Base-by-base conservation (phyloP, 2,113 vertebrate species). In the Micromys minutus region DNA sequence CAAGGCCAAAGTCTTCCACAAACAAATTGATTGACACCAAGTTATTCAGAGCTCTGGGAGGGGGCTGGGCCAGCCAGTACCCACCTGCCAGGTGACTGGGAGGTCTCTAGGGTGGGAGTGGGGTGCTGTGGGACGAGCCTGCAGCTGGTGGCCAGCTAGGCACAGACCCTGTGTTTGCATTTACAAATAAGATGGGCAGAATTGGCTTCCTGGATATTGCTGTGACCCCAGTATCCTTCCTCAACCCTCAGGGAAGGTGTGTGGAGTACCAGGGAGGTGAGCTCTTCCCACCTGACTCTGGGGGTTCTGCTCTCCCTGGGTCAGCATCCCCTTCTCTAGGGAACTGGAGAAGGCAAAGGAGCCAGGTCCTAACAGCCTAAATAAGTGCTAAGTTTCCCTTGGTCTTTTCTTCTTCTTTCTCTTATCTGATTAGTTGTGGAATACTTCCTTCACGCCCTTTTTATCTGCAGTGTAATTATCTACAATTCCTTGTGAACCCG, bases 121-220 rank as follows among this genome's bases (percentile, higher is more conserved):
- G 24, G 61, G 34, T 65, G 76, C 57, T 63, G 74, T 88, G 34
- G 89, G 84, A 52, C 16, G 24, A 83, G 19, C 42, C 72, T 63
- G 50, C 75, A 88, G 39, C 52, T 87, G 6, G 13, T 50, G 79
- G 63, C 89, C 69, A 12, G 4, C 55, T 10, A 0, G 10, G 65
- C 89, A 22, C 65, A 39, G 72, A 83, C 52, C 39, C 75, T 76
- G 65, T 3, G 1, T 95, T 92, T 95, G 80, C 93, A 91, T 97
- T 94, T 95, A 75, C 89, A 95, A 90, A 90, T 88, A 83, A 96
- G 86, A 52, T 24, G 31, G 39, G 57, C 42, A 89, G 72, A 31
- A 19, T 22, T 63, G 57, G 69, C 59, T 81, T 59, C 45, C 65
- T 36, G 52, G 26, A 45, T 36, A 3, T 5, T 87, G 74, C 63